These are phyloP conservation scores for Antheraea mylitta DNA, from an alignment of 1,140 invertebrate genomes.

Conservation along the genomic window DNA sequence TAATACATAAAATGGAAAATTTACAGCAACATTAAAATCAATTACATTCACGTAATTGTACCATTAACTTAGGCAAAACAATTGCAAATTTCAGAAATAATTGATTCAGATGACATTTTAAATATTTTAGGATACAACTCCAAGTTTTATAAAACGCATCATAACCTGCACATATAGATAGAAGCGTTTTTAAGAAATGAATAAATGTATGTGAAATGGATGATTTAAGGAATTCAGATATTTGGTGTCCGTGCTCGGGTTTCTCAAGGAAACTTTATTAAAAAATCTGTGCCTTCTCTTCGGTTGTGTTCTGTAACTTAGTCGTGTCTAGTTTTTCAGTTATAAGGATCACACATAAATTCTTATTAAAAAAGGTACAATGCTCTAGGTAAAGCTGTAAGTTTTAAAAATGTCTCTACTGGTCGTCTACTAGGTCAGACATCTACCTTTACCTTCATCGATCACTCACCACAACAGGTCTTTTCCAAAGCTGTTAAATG, in stretches of 20 bases:
- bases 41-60: too few species aligned
- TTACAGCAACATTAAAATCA: too few species aligned
- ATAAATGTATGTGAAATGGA: not conserved
- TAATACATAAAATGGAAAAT: too few species aligned
- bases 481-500: constrained; percentile 78
- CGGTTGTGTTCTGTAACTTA: constrained; percentile 31
- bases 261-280: not conserved
- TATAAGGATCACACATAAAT: constrained; percentile 25
- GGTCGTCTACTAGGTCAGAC: constrained; percentile 43
- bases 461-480: constrained; percentile 76
- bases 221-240: not conserved
- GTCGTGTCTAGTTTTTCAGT: constrained; percentile 12
- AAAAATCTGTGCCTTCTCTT: constrained; percentile 11
- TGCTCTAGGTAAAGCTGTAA: constrained; percentile 56
- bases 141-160: too few species aligned
- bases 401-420: constrained; percentile 57
- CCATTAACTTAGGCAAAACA: too few species aligned
- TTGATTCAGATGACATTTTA: too few species aligned
- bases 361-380: constrained; percentile 39
- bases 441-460: constrained; percentile 64
- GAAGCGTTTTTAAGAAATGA: too few species aligned
- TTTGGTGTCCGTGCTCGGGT: not conserved
- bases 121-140: too few species aligned
- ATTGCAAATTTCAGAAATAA: too few species aligned
- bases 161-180: too few species aligned